These are phyloP conservation scores for Leptinotarsa peninsularis DNA, from an alignment of 2,888 invertebrate species.

Conservation along the genomic window DNA sequence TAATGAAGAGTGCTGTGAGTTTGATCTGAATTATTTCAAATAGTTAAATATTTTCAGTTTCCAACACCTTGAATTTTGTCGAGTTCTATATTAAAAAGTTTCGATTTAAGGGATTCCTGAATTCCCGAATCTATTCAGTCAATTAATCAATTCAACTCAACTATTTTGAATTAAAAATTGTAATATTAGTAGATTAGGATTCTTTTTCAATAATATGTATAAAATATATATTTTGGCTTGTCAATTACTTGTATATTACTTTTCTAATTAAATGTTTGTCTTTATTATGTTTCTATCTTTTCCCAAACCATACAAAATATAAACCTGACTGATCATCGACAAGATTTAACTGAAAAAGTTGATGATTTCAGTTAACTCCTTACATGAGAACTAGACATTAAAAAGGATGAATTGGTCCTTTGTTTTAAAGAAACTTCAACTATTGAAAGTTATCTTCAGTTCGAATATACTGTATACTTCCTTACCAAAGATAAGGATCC, in stretches of 20 bases:
- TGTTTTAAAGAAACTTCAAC: no score
- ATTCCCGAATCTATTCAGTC: no score
- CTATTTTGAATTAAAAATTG: no score
- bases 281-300: not conserved
- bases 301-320: not conserved
- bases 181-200: not conserved
- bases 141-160: no score
- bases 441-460: no score
- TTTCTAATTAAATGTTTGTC: conserved; percentile 25
- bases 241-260: conserved; percentile 28
- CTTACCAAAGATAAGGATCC: no score
- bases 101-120: not conserved
- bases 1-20: not conserved
- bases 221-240: conserved; percentile 15
- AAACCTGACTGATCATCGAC: no score
- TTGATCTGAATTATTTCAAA: not conserved
- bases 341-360: no score
- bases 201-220: not conserved
- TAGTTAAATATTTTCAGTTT: not conserved
- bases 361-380: no score
- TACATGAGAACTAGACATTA: no score
- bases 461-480: no score
- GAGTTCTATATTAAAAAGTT: not conserved
- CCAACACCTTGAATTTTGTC: not conserved
- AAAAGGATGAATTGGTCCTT: no score